Evolutionary conservation across 2,113 vertebrate species (phyloP).

Genomic region (Eublepharis macularius): DNA sequence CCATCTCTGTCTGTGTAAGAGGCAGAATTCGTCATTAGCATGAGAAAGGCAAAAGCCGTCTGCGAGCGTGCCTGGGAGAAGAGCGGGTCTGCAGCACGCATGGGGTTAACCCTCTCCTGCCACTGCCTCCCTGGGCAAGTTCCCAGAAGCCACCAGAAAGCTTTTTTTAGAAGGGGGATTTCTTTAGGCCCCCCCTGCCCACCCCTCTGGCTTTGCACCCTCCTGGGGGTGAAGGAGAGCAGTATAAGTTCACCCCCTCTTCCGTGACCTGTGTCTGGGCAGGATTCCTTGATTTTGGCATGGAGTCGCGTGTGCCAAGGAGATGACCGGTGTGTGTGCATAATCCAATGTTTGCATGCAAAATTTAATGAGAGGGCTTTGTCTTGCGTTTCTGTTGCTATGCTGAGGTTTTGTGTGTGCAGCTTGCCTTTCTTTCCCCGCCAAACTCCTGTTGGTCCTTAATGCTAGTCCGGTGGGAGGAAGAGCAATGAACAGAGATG

Average conservation of each 20-base stretch:
- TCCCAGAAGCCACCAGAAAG: neutral
- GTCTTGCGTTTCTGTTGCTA: neutral
- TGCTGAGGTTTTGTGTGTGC: neutral
- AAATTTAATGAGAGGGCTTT: neutral
- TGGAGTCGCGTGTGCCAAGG: neutral
- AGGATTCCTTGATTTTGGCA: neutral
- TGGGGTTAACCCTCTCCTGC: conserved; percentile 10
- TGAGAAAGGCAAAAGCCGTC: neutral
- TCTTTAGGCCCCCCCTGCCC: no score
- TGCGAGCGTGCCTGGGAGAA: neutral
- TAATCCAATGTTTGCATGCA: neutral
- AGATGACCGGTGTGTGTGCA: neutral
- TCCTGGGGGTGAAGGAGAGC: no score
- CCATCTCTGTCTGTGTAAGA: neutral
- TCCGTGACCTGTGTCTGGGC: neutral
- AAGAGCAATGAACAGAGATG: no score
- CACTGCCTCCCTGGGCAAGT: neutral
- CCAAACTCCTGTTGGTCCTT: no score
- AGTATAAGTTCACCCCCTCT: no score
- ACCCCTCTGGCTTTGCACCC: neutral
- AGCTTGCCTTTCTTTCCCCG: no score
- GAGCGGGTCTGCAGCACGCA: neutral
- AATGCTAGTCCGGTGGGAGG: no score
- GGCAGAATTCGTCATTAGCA: conserved; percentile 11
- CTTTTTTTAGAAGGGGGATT: neutral